phyloP scores from a whole-genome alignment of 1,140 invertebrate genomes.

The Antheraea mylitta region DNA sequence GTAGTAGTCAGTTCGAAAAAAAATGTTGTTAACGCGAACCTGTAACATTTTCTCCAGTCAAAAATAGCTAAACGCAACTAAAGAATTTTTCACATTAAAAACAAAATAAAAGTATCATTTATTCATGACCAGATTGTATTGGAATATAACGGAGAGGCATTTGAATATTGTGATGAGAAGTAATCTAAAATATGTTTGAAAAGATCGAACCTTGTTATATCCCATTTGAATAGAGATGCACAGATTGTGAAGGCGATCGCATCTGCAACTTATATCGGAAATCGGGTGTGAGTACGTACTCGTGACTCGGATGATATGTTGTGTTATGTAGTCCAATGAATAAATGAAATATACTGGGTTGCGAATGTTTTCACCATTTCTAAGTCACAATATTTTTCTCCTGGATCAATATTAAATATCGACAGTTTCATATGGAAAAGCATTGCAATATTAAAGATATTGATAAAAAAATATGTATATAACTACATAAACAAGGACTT shows the following conservation, averaged over 20 bases:
- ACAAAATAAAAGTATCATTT: neutral
- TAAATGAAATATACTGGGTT: neutral
- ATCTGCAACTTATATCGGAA: conserved; percentile 9
- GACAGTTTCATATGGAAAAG: no score
- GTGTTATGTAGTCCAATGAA: conserved; percentile 1
- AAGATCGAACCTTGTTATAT: conserved; percentile 7
- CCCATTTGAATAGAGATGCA: neutral
- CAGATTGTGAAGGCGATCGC: conserved; percentile 9
- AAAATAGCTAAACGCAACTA: no score
- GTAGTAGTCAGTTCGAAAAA: no score
- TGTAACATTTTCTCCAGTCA: no score
- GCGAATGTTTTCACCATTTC: neutral
- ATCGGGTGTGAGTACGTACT: neutral
- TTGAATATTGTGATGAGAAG: neutral
- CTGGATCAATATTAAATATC: no score
- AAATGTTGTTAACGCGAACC: no score
- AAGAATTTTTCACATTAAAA: no score
- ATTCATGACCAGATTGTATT: neutral
- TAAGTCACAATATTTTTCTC: neutral
- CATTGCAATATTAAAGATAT: no score
- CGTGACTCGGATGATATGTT: neutral
- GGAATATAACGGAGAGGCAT: neutral
- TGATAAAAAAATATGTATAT: no score
- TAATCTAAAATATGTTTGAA: conserved; percentile 10
- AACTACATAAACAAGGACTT: no score